Conservation (phyloP, 2,888 invertebrate genomes). For the Andrena chrysosceles region DNA sequence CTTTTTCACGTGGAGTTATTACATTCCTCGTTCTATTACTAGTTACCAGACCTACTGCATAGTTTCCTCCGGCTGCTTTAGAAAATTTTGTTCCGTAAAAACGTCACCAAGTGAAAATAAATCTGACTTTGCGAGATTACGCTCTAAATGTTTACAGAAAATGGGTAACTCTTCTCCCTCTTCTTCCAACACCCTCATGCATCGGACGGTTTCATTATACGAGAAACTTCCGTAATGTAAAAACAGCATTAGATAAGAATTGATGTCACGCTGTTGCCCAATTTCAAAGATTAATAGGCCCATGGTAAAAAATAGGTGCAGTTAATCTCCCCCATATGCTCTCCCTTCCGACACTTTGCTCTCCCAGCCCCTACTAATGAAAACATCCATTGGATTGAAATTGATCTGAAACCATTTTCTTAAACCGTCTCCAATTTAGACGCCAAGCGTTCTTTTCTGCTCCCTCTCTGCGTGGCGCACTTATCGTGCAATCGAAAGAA, state of each 20-base stretch:
- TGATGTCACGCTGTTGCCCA: not conserved
- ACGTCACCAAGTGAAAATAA: constrained; percentile 1
- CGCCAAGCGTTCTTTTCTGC: constrained; percentile 6
- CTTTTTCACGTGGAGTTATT: not conserved
- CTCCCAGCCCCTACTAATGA: constrained; percentile 28
- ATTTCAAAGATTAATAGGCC: constrained; percentile 29
- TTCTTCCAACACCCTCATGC: not conserved
- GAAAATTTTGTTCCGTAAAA: not conserved
- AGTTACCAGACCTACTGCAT: not conserved
- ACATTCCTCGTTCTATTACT: not conserved
- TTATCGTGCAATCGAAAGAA: constrained; percentile 13
- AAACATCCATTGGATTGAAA: constrained; percentile 33
- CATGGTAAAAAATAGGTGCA: constrained; percentile 4
- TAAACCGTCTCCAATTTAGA: constrained; percentile 21
- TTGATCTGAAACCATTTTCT: constrained; percentile 33
- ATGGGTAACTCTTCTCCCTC: not conserved
- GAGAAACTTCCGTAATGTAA: not conserved
- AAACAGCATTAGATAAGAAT: constrained; percentile 14
- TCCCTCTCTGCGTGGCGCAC: not conserved
- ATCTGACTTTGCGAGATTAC: not conserved
- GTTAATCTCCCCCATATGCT: constrained; percentile 22
- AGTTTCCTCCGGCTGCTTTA: not conserved
- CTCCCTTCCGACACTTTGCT: not conserved
- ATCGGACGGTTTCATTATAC: not conserved
- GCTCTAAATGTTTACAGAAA: constrained; percentile 3